phyloP scores from a whole-genome alignment of 2,888 invertebrate species.

The Spilosoma lubricipeda region DNA sequence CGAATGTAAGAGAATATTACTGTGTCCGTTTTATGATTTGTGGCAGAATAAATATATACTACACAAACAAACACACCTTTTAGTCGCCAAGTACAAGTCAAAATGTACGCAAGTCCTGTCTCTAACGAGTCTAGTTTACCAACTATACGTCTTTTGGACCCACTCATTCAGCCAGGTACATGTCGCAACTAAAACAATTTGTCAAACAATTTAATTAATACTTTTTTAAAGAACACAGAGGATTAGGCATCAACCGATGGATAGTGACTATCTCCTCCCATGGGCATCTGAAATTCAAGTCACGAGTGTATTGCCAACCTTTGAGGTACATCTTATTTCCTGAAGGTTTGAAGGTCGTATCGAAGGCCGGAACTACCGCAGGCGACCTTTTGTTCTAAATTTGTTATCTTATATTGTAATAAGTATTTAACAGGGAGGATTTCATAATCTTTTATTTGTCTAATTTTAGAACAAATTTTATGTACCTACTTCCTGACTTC shows the following conservation, averaged over 20 bases:
- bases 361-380: not conserved
- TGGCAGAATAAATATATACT: not conserved
- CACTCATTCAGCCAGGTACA: not conserved
- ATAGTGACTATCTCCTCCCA: too few species aligned
- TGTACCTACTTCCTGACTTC: not conserved
- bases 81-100: too few species aligned
- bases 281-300: not conserved
- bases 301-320: not conserved
- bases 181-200: not conserved
- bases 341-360: not conserved
- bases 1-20: not conserved
- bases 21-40: not conserved
- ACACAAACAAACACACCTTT: not conserved
- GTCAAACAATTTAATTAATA: not conserved
- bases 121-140: too few species aligned
- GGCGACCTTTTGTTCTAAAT: not conserved
- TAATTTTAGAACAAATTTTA: not conserved
- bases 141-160: too few species aligned
- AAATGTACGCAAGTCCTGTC: too few species aligned
- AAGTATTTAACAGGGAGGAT: not conserved
- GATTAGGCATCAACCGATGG: too few species aligned
- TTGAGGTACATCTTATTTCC: not conserved
- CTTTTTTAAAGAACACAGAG: not conserved
- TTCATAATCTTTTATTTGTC: not conserved
- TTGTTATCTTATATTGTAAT: not conserved